These are phyloP conservation scores for Diploptera punctata DNA, from an alignment of 2,888 invertebrate species.

Conservation along the genomic window DNA sequence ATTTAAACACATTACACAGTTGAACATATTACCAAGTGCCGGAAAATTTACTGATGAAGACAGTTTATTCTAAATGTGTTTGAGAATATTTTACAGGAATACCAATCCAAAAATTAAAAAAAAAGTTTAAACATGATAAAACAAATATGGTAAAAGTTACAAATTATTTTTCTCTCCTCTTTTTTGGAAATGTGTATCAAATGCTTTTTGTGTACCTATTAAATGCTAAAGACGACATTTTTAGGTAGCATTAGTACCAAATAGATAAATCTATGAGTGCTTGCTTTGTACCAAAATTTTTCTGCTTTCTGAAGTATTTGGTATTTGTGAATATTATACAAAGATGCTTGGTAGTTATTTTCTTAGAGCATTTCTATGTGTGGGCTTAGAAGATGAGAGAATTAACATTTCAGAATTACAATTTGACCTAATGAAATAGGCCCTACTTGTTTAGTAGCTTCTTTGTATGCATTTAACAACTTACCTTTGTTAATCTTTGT, in stretches of 20 bases:
- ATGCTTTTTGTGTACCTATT: slow-evolving; percentile 24
- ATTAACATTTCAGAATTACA: neutral
- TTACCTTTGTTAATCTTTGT: neutral
- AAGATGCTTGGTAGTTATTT: slow-evolving; percentile 31
- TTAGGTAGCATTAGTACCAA: neutral
- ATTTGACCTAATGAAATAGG: slow-evolving; percentile 1
- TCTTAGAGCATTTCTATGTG: slow-evolving; percentile 20
- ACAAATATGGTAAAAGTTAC: neutral
- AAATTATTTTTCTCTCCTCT: slow-evolving; percentile 14
- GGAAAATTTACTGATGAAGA: slow-evolving; percentile 13
- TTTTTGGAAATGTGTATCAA: slow-evolving; percentile 22
- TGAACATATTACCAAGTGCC: slow-evolving; percentile 30
- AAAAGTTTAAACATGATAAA: neutral
- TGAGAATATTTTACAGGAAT: slow-evolving; percentile 23
- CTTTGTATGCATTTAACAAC: neutral
- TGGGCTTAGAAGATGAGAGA: neutral
- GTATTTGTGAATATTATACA: slow-evolving; percentile 30
- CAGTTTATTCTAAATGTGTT: slow-evolving; percentile 28
- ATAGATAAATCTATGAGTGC: neutral
- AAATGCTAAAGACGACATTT: neutral
- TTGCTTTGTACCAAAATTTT: slow-evolving; percentile 18
- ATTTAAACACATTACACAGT: slow-evolving; percentile 18
- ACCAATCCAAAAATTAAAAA: neutral
- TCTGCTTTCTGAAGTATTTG: slow-evolving; percentile 21
- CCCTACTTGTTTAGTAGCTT: neutral